Conservation (phyloP, 2,113 vertebrate species). For the Tragelaphus buxtoni region DNA sequence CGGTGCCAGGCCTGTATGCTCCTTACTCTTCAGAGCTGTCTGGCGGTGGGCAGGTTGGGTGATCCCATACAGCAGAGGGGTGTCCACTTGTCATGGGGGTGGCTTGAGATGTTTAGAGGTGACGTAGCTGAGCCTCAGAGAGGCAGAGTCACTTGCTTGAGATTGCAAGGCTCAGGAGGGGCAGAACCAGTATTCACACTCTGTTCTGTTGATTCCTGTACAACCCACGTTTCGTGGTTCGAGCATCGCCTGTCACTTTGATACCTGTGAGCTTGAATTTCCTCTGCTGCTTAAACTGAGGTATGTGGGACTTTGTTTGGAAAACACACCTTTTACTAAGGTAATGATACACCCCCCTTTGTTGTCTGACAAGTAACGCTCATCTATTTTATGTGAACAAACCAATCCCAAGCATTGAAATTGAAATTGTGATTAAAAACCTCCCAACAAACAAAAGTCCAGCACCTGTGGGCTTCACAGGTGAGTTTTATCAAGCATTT, state of each 20-base stretch:
- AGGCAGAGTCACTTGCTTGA: background rate
- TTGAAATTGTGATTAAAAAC: background rate
- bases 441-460: background rate
- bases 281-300: background rate
- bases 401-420: background rate
- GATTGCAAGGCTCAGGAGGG: background rate
- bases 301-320: background rate
- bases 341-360: fast-evolving
- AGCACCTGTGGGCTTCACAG: background rate
- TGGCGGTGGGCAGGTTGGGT: no score
- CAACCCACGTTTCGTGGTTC: fast-evolving
- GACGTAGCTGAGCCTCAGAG: background rate
- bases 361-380: background rate
- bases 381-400: background rate
- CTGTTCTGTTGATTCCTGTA: background rate
- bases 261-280: background rate
- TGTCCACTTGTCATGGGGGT: background rate
- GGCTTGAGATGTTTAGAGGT: background rate
- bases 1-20: fast-evolving
- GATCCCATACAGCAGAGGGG: background rate
- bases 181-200: background rate
- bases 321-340: background rate
- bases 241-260: background rate
- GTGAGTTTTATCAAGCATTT: background rate
- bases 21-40: fast-evolving